These are phyloP conservation scores for Melanaphis sacchari DNA, from an alignment of 1,140 invertebrate genomes.

Conservation along the genomic window DNA sequence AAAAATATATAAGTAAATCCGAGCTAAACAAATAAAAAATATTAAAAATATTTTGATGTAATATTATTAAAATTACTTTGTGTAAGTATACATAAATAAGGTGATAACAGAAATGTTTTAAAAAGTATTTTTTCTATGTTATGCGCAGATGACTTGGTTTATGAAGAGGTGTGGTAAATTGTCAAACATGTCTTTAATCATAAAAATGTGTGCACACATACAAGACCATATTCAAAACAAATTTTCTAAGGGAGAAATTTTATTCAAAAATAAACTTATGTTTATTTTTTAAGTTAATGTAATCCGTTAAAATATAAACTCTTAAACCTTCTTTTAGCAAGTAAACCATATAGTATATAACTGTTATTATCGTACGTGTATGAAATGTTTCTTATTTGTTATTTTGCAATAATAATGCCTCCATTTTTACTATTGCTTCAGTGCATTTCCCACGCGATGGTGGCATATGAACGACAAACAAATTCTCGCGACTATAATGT, in stretches of 20 bases:
- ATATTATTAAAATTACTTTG: not conserved
- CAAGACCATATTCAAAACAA: not conserved
- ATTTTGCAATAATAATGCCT: not conserved
- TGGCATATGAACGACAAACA: not conserved
- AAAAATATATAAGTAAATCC: not conserved
- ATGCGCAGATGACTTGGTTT: not conserved
- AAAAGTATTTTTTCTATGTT: not conserved
- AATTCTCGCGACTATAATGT: not conserved
- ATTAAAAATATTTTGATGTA: not conserved
- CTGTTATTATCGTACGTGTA: not conserved
- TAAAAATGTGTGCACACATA: not conserved
- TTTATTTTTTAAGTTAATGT: too few relatives aligned
- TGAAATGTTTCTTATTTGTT: not conserved
- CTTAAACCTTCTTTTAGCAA: too few relatives aligned
- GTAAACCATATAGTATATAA: not conserved
- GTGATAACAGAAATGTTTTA: not conserved
- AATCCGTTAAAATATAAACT: not conserved
- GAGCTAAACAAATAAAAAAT: not conserved
- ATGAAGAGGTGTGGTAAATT: not conserved
- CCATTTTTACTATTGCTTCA: not conserved
- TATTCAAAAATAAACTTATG: not conserved
- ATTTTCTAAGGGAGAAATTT: not conserved
- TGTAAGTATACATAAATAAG: not conserved
- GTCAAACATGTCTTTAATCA: not conserved
- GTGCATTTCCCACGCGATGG: not conserved